Evolutionary conservation across 2,113 vertebrate genomes (phyloP).

Genomic region (Glaucidium brasilianum): DNA sequence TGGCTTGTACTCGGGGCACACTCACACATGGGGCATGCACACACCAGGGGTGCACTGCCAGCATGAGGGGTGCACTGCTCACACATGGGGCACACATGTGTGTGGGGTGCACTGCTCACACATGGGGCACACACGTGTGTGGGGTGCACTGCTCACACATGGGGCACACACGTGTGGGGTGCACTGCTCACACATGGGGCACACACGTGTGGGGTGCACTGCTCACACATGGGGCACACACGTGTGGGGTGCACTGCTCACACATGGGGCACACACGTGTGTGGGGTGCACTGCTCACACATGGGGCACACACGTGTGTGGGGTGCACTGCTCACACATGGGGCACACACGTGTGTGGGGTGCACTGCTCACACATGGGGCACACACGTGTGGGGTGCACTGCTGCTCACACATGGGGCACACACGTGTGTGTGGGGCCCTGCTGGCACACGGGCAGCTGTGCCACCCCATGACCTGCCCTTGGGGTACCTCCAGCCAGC

Average conservation of each 20-base stretch:
- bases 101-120: neutral
- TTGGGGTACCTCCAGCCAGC: fast-evolving
- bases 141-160: fast-evolving
- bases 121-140: fast-evolving
- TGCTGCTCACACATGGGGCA: fast-evolving
- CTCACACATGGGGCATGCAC: fast-evolving
- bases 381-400: fast-evolving
- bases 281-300: no score
- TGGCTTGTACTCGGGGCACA: fast-evolving
- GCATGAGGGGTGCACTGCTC: fast-evolving
- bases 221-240: no score
- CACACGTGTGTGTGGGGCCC: no score
- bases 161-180: no score
- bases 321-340: no score
- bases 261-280: no score
- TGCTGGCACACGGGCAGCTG: neutral
- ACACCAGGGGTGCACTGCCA: no score
- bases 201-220: no score
- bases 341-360: fast-evolving
- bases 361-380: neutral
- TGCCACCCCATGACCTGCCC: neutral
- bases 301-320: fast-evolving
- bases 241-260: fast-evolving
- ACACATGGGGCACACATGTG: no score
- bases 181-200: fast-evolving